Base-by-base conservation (phyloP, 2,113 vertebrate species). In the Pantherophis guttatus region DNA sequence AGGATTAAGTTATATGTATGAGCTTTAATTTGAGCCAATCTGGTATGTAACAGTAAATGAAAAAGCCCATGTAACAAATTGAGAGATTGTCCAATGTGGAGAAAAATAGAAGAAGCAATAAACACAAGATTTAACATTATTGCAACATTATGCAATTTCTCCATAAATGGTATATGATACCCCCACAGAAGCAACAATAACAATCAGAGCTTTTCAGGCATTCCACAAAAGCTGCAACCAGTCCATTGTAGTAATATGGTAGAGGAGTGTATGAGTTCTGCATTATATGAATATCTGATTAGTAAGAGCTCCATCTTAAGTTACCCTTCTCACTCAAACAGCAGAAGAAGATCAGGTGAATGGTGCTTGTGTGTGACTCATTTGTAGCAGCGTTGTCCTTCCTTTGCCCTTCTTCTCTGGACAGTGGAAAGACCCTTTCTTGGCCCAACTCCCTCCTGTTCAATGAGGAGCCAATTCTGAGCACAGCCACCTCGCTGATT, bases 401-500 rank as follows among this genome's bases (percentile, higher is more conserved):
- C 88, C 13, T 87, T 86, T 87, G 88, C 11, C 92, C 89, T 86
- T 54, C 19, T 17, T 90, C 91, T 91, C 39, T 48, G 48, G 93
- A 44, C 62, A 94, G n/a, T 90, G 39, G 90, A 57, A 59, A 90
- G 29, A 62, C 95, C 88, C 13, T 59, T 93, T 92, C 52, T 86
- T 39, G 94, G 90, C 92, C 54, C 55, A 92, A 92, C 19, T 93
- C 91, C 89, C 29, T 95, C 92, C 89, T 87, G 0, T 91, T 92
- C 89, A 91, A 62, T 75, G 89, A 96, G 96, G 57, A 95, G 89
- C 88, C 93, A 23, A 89, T 96, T 94, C 89, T 94, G 24, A 89
- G 95, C 59, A 92, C 95, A 93, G 93, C 96, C 96, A 96, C 90
- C 58, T 94, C 75, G 86, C 90, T 91, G 96, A 97, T 97, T 96